A percentile compares a stretch with the other conserved stretches of the same genome.
Conservation (phyloP, 2,113 vertebrate genomes). For the Mobula birostris region DNA sequence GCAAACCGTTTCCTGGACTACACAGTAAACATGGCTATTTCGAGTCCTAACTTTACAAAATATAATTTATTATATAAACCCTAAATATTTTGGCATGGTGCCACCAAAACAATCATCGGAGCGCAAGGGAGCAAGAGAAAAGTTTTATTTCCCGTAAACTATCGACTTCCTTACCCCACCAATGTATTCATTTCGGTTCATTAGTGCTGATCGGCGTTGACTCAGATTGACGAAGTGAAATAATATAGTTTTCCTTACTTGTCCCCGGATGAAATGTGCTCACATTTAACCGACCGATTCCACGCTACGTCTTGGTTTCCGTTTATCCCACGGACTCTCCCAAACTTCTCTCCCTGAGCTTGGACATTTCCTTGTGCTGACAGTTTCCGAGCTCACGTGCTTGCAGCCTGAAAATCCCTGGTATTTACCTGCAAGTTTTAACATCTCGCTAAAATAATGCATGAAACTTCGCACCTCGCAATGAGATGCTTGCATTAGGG, state of each 20-base stretch:
- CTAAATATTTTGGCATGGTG: not conserved
- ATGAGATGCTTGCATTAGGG: not conserved
- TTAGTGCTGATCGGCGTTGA: not conserved
- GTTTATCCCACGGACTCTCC: not conserved
- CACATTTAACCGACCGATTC: too few relatives aligned
- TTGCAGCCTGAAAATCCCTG: too few relatives aligned
- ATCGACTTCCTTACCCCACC: too few relatives aligned
- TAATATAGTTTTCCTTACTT: not conserved
- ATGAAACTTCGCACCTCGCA: not conserved
- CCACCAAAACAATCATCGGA: not conserved
- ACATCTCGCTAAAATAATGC: not conserved
- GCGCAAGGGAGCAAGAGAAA: not conserved
- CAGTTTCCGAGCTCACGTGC: not conserved
- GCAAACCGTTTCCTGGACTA: slow-evolving; percentile 22
- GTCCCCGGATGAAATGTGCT: not conserved
- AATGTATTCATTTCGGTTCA: not conserved
- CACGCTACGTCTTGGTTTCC: not conserved
- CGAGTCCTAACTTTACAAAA: not conserved
- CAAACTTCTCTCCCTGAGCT: not conserved
- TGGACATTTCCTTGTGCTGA: not conserved
- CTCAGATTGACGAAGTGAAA: not conserved
- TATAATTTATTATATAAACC: not conserved
- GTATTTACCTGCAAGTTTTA: too few relatives aligned
- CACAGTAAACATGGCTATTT: not conserved
- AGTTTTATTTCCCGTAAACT: not conserved